These are phyloP conservation scores for Hippasteria phrygiana DNA, from an alignment of 53 echinoderm and acorn worm genomes.

Conservation along the genomic window DNA sequence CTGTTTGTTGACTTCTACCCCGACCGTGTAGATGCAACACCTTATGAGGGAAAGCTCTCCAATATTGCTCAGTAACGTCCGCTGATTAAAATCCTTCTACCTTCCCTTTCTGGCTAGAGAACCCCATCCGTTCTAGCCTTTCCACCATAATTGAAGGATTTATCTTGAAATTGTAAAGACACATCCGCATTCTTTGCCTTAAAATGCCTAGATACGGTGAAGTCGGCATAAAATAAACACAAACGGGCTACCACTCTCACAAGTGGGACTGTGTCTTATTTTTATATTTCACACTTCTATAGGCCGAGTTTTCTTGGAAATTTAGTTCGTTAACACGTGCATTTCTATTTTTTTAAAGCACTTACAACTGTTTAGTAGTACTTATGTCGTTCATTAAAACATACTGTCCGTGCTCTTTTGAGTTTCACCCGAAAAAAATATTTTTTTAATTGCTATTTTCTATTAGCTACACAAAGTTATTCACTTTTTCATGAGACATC, in stretches of 20 bases:
- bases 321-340: neutral
- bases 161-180: neutral
- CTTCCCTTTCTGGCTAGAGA: neutral
- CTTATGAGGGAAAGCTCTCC: constrained; percentile 33
- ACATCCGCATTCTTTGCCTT: constrained; percentile 20
- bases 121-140: neutral
- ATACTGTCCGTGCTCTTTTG: no score
- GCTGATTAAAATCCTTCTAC: constrained; percentile 53
- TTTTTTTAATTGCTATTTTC: no score
- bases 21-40: neutral
- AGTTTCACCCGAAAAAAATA: no score
- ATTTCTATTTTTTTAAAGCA: no score
- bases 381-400: no score
- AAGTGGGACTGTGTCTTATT: no score
- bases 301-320: neutral
- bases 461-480: no score
- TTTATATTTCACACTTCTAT: neutral
- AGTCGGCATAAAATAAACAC: neutral
- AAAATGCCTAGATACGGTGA: neutral
- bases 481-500: no score
- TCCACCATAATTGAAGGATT: constrained; percentile 43
- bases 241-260: neutral
- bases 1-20: constrained; percentile 1
- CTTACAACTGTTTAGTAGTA: no score
- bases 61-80: constrained; percentile 5